phyloP scores from a whole-genome alignment of 2,797 vertebrate species.

The Melanogrammus aeglefinus region DNA sequence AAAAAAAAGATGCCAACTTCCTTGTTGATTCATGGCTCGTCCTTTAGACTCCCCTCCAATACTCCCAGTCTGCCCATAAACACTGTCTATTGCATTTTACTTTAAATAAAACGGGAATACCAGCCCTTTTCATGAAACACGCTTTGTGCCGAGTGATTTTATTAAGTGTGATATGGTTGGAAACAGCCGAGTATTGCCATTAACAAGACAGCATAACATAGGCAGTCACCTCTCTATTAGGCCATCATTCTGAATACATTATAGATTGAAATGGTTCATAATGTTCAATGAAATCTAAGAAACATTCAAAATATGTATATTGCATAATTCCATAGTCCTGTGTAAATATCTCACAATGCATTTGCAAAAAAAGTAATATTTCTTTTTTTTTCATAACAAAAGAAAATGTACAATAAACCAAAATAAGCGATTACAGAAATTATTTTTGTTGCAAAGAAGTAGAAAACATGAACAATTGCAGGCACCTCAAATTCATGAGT shows the following conservation, averaged over 20 bases:
- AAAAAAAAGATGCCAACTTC: neutral
- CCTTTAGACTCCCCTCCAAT: neutral
- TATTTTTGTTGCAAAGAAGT: constrained; percentile 27
- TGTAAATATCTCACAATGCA: constrained; percentile 49
- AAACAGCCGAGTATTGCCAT: constrained; percentile 51
- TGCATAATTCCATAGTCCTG: constrained; percentile 64
- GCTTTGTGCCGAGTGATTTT: constrained; percentile 63
- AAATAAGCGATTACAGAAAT: constrained; percentile 35
- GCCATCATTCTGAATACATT: constrained; percentile 58
- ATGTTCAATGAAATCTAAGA: constrained; percentile 63
- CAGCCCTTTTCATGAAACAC: constrained; percentile 21
- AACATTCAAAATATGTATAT: constrained; percentile 59
- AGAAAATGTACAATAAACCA: constrained; percentile 46
- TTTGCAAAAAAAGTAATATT: constrained; percentile 32
- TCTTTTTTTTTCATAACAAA: constrained; percentile 37
- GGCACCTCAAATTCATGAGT: constrained; percentile 36
- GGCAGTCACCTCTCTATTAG: constrained; percentile 52
- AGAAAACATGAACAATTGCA: constrained; percentile 26
- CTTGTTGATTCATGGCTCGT: neutral
- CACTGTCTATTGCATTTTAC: neutral
- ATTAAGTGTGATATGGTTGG: constrained; percentile 67
- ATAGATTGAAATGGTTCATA: constrained; percentile 53
- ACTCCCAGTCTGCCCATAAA: neutral
- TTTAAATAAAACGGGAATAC: constrained; percentile 1
- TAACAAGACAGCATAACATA: constrained; percentile 45